Evolutionary conservation across 2,113 vertebrate species (phyloP).

Genomic region (Mus spicilegus): DNA sequence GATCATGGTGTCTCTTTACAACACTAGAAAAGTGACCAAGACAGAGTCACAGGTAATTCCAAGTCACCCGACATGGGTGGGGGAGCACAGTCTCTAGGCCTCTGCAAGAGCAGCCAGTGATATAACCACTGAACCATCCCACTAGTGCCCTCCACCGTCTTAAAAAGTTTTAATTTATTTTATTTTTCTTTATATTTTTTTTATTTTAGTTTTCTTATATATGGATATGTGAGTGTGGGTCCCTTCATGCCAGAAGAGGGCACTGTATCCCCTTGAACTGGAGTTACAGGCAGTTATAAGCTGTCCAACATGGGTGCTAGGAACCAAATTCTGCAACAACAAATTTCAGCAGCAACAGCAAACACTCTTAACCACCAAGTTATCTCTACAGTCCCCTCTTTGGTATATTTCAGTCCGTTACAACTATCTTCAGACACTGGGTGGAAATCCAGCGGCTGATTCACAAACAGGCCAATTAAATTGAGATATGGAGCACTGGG

Average conservation of each 20-base stretch:
- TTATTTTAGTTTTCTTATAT: not conserved
- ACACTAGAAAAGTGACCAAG: not conserved
- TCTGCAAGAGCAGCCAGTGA: not conserved
- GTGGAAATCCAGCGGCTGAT: not conserved
- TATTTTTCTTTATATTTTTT: not conserved
- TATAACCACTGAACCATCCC: not conserved
- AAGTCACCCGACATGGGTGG: not conserved
- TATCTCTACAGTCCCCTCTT: not conserved
- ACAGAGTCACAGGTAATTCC: not conserved
- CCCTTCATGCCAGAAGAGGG: not conserved
- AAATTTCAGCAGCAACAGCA: not conserved
- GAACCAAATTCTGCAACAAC: not conserved
- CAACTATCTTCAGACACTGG: constrained; percentile 3
- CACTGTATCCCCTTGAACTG: not conserved
- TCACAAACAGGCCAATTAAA: not conserved
- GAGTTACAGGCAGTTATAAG: not conserved
- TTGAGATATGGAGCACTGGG: not conserved
- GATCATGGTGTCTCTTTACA: not conserved
- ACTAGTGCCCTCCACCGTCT: not conserved
- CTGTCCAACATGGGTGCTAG: not conserved
- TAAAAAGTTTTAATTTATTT: not conserved
- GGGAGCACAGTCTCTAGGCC: not conserved
- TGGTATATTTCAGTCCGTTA: not conserved
- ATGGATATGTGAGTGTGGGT: not conserved
- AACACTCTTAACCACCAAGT: not conserved